phyloP scores from a whole-genome alignment of 2,888 invertebrate species.

The Lottia gigantea region DNA sequence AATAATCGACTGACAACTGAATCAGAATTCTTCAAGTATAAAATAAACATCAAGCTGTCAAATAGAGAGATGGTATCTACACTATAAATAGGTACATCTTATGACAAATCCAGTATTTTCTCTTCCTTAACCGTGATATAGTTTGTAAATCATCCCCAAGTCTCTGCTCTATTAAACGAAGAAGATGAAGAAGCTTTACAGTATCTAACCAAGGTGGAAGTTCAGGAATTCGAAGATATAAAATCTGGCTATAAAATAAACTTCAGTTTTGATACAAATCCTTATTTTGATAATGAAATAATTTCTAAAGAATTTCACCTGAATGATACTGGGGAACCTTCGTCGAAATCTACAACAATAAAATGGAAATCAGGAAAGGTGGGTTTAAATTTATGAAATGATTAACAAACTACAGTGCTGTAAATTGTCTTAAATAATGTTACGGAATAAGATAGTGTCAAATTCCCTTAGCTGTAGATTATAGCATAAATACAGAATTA shows the following conservation, averaged over 20 bases:
- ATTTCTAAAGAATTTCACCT: slow-evolving; percentile 84
- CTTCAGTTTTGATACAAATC: slow-evolving; percentile 79
- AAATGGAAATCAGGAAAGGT: slow-evolving; percentile 84
- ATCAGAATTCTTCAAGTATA: too few species aligned
- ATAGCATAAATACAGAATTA: too few species aligned
- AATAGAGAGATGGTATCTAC: too few species aligned
- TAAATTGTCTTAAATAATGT: too few species aligned
- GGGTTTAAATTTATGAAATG: slow-evolving; percentile 13
- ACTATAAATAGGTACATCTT: too few species aligned
- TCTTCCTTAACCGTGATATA: slow-evolving; percentile 60
- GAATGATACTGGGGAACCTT: slow-evolving; percentile 77
- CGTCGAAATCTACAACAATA: slow-evolving; percentile 80
- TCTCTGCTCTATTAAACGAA: slow-evolving; percentile 82
- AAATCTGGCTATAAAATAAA: slow-evolving; percentile 79
- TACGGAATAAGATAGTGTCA: too few species aligned
- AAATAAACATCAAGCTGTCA: too few species aligned
- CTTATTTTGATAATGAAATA: slow-evolving; percentile 83
- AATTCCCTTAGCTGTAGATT: too few species aligned
- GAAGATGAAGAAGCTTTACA: slow-evolving; percentile 80
- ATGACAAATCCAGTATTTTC: neutral
- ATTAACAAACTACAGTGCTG: too few species aligned
- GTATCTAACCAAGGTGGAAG: slow-evolving; percentile 72
- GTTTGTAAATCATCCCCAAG: slow-evolving; percentile 89
- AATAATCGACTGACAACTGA: too few species aligned
- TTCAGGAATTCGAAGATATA: slow-evolving; percentile 88